Conservation (phyloP, 2,888 invertebrate species). For the Eristalis pertinax region DNA sequence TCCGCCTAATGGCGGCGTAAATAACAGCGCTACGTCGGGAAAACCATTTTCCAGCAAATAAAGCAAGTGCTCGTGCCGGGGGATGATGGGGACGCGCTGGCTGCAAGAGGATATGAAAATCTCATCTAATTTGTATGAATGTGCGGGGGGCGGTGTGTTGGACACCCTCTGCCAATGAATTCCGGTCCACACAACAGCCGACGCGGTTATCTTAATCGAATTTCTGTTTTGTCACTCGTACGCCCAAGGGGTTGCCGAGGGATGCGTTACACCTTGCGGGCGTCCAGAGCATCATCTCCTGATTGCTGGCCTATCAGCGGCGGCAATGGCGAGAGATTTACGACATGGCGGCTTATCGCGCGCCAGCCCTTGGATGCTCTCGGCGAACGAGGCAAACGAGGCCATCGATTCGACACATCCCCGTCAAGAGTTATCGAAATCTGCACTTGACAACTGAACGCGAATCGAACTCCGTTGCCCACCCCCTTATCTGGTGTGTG, state of each 20-base stretch:
- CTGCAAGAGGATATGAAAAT: slow-evolving; percentile 41
- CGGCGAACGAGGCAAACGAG: not conserved
- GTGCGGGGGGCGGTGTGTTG: not conserved
- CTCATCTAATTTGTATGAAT: slow-evolving; percentile 46
- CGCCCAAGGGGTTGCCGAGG: not conserved
- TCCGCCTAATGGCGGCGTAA: slow-evolving; percentile 32
- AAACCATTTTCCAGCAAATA: slow-evolving; percentile 51
- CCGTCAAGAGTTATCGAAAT: not conserved
- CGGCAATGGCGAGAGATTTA: not conserved
- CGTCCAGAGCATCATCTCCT: not conserved
- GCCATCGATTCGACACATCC: not conserved
- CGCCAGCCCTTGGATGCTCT: not conserved
- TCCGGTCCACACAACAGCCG: not conserved
- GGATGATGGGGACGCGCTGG: not conserved
- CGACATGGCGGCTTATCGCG: not conserved
- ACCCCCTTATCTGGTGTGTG: not conserved
- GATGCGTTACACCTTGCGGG: not conserved
- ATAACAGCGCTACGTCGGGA: slow-evolving; percentile 19
- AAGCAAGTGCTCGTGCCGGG: not conserved
- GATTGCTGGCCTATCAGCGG: not conserved
- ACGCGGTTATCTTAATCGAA: slow-evolving; percentile 42
- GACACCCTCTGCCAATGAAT: slow-evolving; percentile 23
- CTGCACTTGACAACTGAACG: not conserved
- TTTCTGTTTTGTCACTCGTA: not conserved
- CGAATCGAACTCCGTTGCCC: not conserved